Base-by-base conservation (phyloP, 2,113 vertebrate genomes). In the Lampris incognitus region DNA sequence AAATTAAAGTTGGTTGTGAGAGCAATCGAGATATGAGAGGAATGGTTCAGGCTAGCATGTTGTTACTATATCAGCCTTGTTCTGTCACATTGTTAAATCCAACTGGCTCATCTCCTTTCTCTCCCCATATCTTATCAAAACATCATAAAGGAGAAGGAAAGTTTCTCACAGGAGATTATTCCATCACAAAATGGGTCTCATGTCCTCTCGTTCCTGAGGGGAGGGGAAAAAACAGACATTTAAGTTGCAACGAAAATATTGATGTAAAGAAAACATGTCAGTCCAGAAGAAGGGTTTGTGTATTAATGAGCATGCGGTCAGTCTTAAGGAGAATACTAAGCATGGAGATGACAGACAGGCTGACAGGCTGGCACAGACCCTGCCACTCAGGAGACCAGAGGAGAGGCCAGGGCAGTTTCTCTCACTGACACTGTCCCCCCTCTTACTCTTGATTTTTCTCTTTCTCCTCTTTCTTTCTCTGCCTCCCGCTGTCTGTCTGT, bases 251-350 rank as follows among this genome's bases (percentile, higher is more conserved):
- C 87, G 77, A 80, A 91, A 88, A 88, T 89, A 89, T 90, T 75
- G 83, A 90, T 91, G 84, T 88, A 88, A 90, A 89, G 89, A 91
- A 92, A 92, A 91, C 91, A 91, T 86, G 87, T 91, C 89, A 91
- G 89, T 91, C 87, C 85, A 85, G 85, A 91, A 89, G 89, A 91
- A 82, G 88, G 79, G 89, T 50, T 48, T 77, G 88, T 84, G 87
- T 92, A 88, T 91, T 24, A 93, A 91, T 88, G 90, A 92, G 90
- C 79, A 89, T 82, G 84, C 78, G 72, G 89, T 91, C 79, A 86
- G 87, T 91, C 85, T 86, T 92, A 91, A 90, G 93, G 90, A 91
- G 91, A 93, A 93, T 93, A 93, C 91, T 92, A 92, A 94, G 83
- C 89, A 91, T 71, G 84, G 82, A 88, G 87, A 84, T 89, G 86